A percentile compares a stretch with the other conserved stretches of the same genome.
These are phyloP conservation scores for Sturnira hondurensis DNA, from an alignment of 2,113 vertebrate species.

Conservation along the genomic window DNA sequence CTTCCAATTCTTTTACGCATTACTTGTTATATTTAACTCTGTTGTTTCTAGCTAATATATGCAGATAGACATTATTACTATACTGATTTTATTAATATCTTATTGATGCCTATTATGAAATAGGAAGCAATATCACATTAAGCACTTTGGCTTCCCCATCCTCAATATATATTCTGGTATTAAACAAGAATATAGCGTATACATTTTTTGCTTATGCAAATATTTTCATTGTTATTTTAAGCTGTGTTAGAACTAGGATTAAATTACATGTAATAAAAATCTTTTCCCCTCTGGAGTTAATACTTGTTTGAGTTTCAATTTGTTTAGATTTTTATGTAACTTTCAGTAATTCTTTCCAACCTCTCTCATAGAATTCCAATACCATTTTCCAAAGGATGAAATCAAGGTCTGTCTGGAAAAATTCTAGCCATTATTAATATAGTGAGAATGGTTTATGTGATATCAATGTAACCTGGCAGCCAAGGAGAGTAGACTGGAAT, in stretches of 20 bases:
- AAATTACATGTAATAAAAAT: neutral
- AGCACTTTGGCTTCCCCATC: neutral
- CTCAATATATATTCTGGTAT: neutral
- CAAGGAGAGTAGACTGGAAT: too few relatives aligned
- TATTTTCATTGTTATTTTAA: neutral
- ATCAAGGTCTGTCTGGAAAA: neutral
- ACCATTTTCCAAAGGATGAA: neutral
- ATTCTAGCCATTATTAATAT: too few relatives aligned
- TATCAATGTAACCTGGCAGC: too few relatives aligned
- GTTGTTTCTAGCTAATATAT: neutral
- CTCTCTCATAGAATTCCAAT: neutral
- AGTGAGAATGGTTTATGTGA: too few relatives aligned
- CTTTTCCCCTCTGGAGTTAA: neutral
- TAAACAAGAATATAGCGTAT: neutral
- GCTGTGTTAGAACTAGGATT: neutral
- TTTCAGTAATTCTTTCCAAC: neutral
- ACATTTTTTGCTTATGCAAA: neutral
- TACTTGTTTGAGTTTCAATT: neutral
- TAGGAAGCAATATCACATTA: neutral
- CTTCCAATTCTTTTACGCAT: neutral
- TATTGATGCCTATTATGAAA: neutral
- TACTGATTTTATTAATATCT: neutral
- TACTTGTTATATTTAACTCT: neutral
- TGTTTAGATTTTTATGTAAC: neutral
- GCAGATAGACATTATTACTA: neutral